Percentiles rank a stretch among this genome's conserved stretches.
Conservation (phyloP, 2,888 invertebrate genomes). For the Drosophila anomalipes region DNA sequence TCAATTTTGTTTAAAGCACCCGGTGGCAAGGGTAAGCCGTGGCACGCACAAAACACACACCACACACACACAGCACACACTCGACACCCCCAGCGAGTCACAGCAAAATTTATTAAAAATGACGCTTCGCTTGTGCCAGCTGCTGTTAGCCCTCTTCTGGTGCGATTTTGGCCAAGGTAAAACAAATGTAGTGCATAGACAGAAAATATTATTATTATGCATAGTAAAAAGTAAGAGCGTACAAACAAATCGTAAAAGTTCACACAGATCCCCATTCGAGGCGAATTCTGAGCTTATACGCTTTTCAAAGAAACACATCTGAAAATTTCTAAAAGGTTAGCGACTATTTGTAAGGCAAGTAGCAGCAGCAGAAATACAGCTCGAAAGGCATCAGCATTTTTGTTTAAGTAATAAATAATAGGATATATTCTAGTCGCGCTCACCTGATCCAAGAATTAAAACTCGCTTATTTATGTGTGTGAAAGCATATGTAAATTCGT, state of each 20-base stretch:
- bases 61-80: conserved; percentile 6
- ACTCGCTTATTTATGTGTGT: background rate
- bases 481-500: conserved; percentile 34
- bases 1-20: conserved; percentile 36
- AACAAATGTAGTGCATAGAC: conserved; percentile 41
- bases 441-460: background rate
- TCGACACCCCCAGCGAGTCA: conserved; percentile 19
- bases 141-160: conserved; percentile 19
- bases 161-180: conserved; percentile 48
- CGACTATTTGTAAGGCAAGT: background rate
- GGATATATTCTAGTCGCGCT: conserved; percentile 11
- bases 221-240: conserved; percentile 54
- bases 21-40: conserved; percentile 37
- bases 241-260: conserved; percentile 67
- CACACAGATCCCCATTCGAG: conserved; percentile 29
- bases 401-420: background rate
- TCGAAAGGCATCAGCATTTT: background rate
- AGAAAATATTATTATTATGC: conserved; percentile 56
- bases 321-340: background rate
- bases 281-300: background rate
- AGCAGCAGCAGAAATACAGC: background rate
- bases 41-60: conserved; percentile 25
- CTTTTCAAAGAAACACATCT: background rate
- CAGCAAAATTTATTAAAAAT: conserved; percentile 62
- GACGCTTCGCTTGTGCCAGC: conserved; percentile 24